Percentiles rank a stretch among this genome's conserved stretches.
These are phyloP conservation scores for Pyrgilauda ruficollis DNA, from an alignment of 2,113 vertebrate genomes.

Conservation along the genomic window DNA sequence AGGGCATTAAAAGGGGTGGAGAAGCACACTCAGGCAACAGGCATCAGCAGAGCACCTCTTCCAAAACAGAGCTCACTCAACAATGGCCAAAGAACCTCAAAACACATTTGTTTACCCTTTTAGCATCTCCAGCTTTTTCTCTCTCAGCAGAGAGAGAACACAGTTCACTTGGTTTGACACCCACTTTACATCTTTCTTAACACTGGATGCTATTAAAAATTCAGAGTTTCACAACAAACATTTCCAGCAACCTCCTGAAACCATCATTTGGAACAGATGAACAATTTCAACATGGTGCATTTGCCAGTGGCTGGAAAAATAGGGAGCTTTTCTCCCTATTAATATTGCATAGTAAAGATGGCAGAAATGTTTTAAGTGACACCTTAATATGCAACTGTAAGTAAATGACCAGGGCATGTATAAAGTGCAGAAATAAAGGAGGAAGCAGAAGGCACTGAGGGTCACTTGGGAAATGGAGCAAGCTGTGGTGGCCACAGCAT, in stretches of 20 bases:
- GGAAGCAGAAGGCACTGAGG: not conserved
- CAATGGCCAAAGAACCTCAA: accelerated
- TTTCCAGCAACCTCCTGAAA: not conserved
- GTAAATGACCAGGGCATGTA: not conserved
- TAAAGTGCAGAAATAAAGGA: not conserved
- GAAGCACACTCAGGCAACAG: not conserved
- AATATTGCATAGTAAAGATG: not conserved
- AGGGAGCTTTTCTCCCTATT: not conserved
- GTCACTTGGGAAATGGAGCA: not conserved
- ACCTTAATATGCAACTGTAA: not conserved
- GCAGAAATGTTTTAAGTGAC: not conserved
- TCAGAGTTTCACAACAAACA: not conserved
- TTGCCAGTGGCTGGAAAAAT: not conserved
- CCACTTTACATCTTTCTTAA: not conserved
- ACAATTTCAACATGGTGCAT: accelerated
- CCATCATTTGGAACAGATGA: not conserved
- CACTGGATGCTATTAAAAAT: not conserved
- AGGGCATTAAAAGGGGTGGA: not conserved
- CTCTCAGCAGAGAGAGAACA: not conserved
- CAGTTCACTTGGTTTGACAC: not conserved
- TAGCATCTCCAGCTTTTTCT: not conserved
- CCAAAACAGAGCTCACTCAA: not conserved
- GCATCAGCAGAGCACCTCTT: not conserved
- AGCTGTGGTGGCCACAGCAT: accelerated
- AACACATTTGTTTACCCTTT: not conserved